These are phyloP conservation scores for Limanda limanda DNA, from an alignment of 2,113 vertebrate genomes.

Conservation along the genomic window DNA sequence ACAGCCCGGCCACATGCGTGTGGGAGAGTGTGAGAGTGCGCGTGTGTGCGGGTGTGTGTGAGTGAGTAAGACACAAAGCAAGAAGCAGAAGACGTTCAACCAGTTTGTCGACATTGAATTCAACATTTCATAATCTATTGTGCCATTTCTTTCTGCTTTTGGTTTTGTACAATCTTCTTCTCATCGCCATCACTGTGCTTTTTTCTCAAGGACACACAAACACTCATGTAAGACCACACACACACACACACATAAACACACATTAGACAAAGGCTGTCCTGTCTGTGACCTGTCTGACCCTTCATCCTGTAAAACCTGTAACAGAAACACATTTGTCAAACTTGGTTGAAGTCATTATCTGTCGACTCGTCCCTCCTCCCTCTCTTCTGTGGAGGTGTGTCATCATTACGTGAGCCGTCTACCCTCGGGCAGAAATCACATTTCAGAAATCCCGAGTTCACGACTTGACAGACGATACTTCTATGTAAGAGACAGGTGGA, in stretches of 20 bases:
- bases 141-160: background rate
- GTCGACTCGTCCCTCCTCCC: slow-evolving; percentile 4
- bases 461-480: slow-evolving; percentile 17
- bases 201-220: background rate
- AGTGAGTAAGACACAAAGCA: background rate
- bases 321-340: background rate
- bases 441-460: slow-evolving; percentile 44
- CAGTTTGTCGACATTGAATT: slow-evolving; percentile 34
- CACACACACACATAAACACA: slow-evolving; percentile 21
- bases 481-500: slow-evolving; percentile 42
- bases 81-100: slow-evolving; percentile 34
- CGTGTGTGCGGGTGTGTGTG: slow-evolving; percentile 4
- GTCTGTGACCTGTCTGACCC: slow-evolving; percentile 70
- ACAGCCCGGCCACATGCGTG: background rate
- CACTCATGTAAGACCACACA: slow-evolving; percentile 7
- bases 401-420: slow-evolving; percentile 1
- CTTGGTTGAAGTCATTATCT: background rate
- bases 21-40: slow-evolving; percentile 14
- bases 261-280: slow-evolving; percentile 33
- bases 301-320: slow-evolving; percentile 69
- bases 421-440: slow-evolving; percentile 21
- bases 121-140: background rate
- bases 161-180: slow-evolving; percentile 11
- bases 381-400: slow-evolving; percentile 46
- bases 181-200: background rate